Conservation (phyloP, 1,140 invertebrate species). For the Drosophila pachea region DNA sequence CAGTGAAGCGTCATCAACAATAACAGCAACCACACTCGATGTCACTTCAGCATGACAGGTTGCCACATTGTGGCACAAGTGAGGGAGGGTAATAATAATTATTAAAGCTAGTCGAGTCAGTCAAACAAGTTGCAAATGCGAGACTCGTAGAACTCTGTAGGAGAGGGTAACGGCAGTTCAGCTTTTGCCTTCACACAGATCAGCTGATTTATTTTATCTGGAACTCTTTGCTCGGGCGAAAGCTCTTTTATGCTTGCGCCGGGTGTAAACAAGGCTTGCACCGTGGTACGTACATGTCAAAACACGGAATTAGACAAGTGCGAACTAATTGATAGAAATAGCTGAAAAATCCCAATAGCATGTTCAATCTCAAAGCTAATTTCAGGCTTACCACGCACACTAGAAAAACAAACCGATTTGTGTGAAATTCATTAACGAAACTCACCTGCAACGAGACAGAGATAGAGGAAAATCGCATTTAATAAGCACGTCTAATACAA, state of each 20-base stretch:
- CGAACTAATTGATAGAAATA: no score
- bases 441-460: conserved; percentile 43
- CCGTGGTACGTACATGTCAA: not conserved
- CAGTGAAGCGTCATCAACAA: conserved; percentile 56
- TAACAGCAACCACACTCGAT: conserved; percentile 29
- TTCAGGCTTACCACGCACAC: conserved; percentile 31
- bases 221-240: conserved; percentile 6
- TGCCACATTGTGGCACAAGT: conserved; percentile 61
- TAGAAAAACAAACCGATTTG: not conserved
- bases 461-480: conserved; percentile 11
- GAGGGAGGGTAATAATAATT: conserved; percentile 2
- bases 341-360: no score
- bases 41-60: conserved; percentile 55
- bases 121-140: not conserved
- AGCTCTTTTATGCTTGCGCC: conserved; percentile 10
- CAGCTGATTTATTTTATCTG: conserved; percentile 12
- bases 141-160: no score
- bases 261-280: not conserved
- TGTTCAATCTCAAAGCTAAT: not conserved
- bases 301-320: not conserved
- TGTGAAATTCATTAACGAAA: conserved; percentile 4
- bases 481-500: conserved; percentile 11
- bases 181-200: not conserved
- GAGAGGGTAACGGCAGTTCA: not conserved
- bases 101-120: conserved; percentile 6